Conservation (phyloP, 2,888 invertebrate genomes). For the Cylloceria caligata region DNA sequence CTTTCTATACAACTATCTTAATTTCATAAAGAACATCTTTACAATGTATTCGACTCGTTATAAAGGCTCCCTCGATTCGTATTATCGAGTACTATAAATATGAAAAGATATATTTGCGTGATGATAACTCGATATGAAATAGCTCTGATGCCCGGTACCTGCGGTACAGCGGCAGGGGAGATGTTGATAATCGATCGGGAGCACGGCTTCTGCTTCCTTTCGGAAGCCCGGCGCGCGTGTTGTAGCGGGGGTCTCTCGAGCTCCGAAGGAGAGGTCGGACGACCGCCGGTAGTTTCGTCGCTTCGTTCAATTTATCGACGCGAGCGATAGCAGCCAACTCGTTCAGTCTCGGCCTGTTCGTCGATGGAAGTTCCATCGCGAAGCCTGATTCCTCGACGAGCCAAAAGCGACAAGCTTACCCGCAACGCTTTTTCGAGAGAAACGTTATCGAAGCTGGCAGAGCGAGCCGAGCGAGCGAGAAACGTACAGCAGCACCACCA, state of each 20-base stretch:
- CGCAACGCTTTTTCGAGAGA: conserved; percentile 41
- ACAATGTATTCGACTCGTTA: no score
- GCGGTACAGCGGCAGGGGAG: conserved; percentile 11
- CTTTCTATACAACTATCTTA: no score
- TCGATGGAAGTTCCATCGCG: conserved; percentile 59
- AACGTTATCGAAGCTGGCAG: conserved; percentile 40
- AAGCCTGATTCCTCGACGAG: conserved; percentile 54
- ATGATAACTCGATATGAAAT: conserved; percentile 2
- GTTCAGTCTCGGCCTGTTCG: conserved; percentile 38
- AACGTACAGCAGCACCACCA: background rate
- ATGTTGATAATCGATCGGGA: conserved; percentile 69
- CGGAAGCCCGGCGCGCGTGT: conserved; percentile 45
- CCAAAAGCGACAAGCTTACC: conserved; percentile 54
- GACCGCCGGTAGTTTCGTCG: conserved; percentile 66
- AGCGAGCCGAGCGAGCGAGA: conserved; percentile 14
- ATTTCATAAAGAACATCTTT: no score
- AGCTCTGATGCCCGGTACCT: no score
- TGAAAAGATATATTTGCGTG: background rate
- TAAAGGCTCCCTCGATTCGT: no score
- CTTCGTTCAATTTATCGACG: conserved; percentile 71
- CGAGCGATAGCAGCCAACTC: conserved; percentile 34
- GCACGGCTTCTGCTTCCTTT: conserved; percentile 64
- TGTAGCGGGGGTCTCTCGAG: conserved; percentile 39
- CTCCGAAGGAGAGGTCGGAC: conserved; percentile 26
- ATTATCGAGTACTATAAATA: background rate